phyloP scores from a whole-genome alignment of 2,797 vertebrate species.

The Fratercula arctica region DNA sequence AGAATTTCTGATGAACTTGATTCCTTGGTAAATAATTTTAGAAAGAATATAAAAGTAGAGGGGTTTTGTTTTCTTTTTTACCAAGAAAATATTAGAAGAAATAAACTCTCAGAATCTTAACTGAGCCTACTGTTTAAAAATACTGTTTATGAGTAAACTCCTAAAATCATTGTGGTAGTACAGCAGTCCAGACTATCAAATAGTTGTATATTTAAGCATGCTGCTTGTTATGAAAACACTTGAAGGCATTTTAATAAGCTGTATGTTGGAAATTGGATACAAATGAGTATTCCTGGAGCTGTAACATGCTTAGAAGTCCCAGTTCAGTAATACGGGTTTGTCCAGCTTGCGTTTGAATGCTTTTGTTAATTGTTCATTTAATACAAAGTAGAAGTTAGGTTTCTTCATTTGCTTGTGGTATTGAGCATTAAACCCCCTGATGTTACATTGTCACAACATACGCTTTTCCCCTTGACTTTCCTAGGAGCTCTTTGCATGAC shows the following conservation, averaged over 20 bases:
- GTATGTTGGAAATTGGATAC: constrained; percentile 2
- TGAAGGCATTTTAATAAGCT: constrained; percentile 38
- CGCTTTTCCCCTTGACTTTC: background rate
- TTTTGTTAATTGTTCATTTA: background rate
- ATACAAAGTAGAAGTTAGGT: background rate
- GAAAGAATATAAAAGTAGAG: background rate
- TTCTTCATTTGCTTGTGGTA: background rate
- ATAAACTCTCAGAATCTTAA: background rate
- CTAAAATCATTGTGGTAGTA: constrained; percentile 1
- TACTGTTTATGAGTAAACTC: background rate
- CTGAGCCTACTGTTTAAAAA: background rate
- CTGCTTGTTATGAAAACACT: constrained; percentile 9
- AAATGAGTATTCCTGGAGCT: background rate
- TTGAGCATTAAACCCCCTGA: background rate
- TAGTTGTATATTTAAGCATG: background rate
- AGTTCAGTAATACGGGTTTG: background rate
- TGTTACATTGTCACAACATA: background rate
- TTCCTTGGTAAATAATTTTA: background rate
- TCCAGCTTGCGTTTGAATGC: background rate
- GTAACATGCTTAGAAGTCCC: background rate
- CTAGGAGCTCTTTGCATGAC: background rate
- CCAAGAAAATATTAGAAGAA: background rate
- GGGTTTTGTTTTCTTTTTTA: background rate
- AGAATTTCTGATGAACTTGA: background rate
- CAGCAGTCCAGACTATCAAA: background rate